A percentile compares a stretch with the other conserved stretches of the same genome.
Conservation (phyloP, 2,888 invertebrate species). For the Acronicta alni region DNA sequence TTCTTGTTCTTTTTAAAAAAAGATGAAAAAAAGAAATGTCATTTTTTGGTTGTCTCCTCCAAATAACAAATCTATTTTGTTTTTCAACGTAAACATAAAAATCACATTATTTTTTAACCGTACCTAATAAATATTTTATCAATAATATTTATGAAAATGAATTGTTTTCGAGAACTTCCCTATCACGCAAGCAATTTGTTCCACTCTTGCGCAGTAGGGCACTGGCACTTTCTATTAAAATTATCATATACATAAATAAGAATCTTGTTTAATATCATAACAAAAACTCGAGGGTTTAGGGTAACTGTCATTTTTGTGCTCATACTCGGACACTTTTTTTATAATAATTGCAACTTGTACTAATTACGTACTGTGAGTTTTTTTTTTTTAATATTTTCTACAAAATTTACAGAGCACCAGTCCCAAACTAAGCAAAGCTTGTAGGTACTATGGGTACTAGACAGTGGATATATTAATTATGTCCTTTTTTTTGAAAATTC, state of each 20-base stretch:
- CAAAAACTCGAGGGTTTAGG: constrained; percentile 54
- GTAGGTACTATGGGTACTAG: too few relatives aligned
- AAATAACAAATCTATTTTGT: constrained; percentile 30
- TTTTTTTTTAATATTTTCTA: too few relatives aligned
- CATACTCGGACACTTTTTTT: not conserved
- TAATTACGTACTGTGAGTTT: too few relatives aligned
- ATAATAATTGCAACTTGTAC: not conserved
- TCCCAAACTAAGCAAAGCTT: too few relatives aligned
- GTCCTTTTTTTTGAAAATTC: too few relatives aligned
- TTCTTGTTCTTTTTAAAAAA: too few relatives aligned
- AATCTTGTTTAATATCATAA: constrained; percentile 66
- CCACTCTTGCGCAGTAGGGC: constrained; percentile 84
- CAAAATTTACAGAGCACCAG: too few relatives aligned
- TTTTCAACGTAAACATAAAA: constrained; percentile 46
- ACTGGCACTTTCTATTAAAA: constrained; percentile 85
- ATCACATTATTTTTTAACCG: constrained; percentile 40
- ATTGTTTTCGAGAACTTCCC: constrained; percentile 72
- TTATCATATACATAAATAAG: constrained; percentile 83
- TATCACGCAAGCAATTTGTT: constrained; percentile 82
- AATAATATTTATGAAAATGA: constrained; percentile 69
- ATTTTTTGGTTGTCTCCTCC: constrained; percentile 34
- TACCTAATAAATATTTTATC: constrained; percentile 59
- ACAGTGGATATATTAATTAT: too few relatives aligned
- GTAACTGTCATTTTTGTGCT: constrained; percentile 52
- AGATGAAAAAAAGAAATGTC: constrained; percentile 1